A percentile compares a stretch with the other conserved stretches of the same genome.
Evolutionary conservation across 2,113 vertebrate genomes (phyloP).

Genomic region (Platysteira castanea): DNA sequence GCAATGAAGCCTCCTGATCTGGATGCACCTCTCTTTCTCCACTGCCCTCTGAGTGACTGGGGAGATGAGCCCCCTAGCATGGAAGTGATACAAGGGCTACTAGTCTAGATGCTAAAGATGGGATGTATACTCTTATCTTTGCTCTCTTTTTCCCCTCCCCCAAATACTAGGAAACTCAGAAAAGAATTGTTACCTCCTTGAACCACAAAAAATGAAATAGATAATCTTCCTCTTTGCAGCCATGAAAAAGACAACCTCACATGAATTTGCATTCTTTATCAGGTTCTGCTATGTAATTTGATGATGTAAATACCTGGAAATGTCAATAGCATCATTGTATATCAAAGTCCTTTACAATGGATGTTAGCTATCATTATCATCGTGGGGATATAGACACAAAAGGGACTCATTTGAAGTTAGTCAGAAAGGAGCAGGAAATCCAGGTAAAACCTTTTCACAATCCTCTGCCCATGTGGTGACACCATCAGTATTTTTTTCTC

Average conservation of each 20-base stretch:
- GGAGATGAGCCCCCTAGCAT: not conserved
- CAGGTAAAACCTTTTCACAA: not conserved
- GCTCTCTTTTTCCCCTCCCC: not conserved
- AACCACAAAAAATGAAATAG: not conserved
- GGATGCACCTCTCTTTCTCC: not conserved
- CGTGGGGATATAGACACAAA: not conserved
- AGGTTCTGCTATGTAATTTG: not conserved
- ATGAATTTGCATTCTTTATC: not conserved
- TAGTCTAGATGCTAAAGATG: not conserved
- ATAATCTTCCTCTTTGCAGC: not conserved
- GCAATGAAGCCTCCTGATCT: not conserved
- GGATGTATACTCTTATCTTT: not conserved
- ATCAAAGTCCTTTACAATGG: not conserved
- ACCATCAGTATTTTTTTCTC: not conserved
- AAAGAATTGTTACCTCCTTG: not conserved
- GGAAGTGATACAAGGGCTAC: not conserved
- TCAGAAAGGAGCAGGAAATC: not conserved
- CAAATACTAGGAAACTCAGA: not conserved
- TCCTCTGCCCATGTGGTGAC: not conserved
- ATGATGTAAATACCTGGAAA: not conserved
- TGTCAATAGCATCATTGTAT: not conserved
- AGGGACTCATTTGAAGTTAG: not conserved
- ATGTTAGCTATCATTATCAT: not conserved
- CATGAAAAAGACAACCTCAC: not conserved
- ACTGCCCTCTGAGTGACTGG: not conserved